Evolutionary conservation across 2,888 invertebrate species (phyloP), one percentile per base, ranked within the genome.

Genomic region (Spilosoma lubricipeda): DNA sequence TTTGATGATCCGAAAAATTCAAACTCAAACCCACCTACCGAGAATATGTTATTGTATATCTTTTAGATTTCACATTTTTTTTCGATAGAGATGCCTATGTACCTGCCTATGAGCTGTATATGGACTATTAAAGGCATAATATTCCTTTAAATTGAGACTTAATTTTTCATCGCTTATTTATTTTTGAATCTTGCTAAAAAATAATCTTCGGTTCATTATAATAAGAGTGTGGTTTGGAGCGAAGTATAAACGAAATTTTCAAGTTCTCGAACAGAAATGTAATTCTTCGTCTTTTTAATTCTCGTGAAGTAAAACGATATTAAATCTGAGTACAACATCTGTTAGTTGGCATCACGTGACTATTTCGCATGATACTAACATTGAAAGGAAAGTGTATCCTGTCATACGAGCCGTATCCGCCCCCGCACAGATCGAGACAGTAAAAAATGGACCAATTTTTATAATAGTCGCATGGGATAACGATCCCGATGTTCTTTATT

Each of bases 381-480:
- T 87, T 87, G 85, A 85, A 87, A 90, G 88, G 90, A 92, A 90
- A 94, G 90, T 89, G 90, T 93, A 94, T 95, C 95, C 95, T 94
- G 95, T 94, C 94, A 95, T 94, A 92, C 83, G 95, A 95, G 85
- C 90, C 91, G 92, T 93, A 94, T 95, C 95, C 95, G 95, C 95
- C 95, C 93, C 85, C 93, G 89, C 91, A 89, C 91, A 90, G 93
- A 92, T 92, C 90, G 93, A 88, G 80, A 88, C 87, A 84, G 90
- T 93, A 95, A 95, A 95, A 95, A 95, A 95, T 92, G 91, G 90
- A 92, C 90, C 92, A 92, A 95, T 95, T 94, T 93, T 95, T 93
- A 93, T 95, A 94, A 95, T 93, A 93, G 92, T 90, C 86, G 87
- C 86, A 84, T 79, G 89, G 92, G 90, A 92, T 91, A 91, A 90